Conservation (phyloP, 2,113 vertebrate genomes). For the Corythoichthys intestinalis region DNA sequence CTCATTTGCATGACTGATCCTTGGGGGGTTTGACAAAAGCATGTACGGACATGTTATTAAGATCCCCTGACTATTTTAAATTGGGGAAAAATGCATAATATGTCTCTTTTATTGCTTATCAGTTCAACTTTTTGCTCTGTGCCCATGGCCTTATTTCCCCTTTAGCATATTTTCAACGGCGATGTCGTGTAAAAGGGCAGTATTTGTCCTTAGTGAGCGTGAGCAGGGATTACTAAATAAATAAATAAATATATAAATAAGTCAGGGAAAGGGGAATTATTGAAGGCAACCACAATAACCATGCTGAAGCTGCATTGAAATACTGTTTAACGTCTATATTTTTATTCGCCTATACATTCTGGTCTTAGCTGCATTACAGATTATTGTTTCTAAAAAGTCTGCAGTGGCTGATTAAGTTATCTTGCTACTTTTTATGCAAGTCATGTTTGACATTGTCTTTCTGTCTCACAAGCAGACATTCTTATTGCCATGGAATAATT, state of each 20-base stretch:
- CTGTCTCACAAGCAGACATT: conserved; percentile 6
- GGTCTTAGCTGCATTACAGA: conserved; percentile 2
- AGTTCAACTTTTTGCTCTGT: conserved; percentile 12
- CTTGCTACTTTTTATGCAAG: conserved; percentile 4
- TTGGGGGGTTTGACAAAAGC: too few species aligned
- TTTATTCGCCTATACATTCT: conserved; percentile 3
- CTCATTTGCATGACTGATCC: too few species aligned
- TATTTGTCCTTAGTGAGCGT: conserved; percentile 7
- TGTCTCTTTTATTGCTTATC: background rate
- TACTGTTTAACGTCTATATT: background rate
- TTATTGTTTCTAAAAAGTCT: conserved; percentile 9
- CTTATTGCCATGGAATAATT: conserved; percentile 3
- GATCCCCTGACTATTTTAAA: background rate
- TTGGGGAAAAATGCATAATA: background rate
- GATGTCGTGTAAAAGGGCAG: conserved; percentile 21
- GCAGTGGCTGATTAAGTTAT: conserved; percentile 1
- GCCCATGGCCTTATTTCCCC: conserved; percentile 6
- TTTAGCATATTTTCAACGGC: conserved; percentile 19
- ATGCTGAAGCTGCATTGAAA: conserved; percentile 4
- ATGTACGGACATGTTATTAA: background rate
- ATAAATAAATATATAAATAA: too few species aligned
- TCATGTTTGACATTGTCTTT: conserved; percentile 11
- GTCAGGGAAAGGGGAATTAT: conserved; percentile 4
- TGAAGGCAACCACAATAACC: background rate
- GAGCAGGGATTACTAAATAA: conserved; percentile 20